Conservation (phyloP, 2,888 invertebrate species). For the Creontiades dilutus region DNA sequence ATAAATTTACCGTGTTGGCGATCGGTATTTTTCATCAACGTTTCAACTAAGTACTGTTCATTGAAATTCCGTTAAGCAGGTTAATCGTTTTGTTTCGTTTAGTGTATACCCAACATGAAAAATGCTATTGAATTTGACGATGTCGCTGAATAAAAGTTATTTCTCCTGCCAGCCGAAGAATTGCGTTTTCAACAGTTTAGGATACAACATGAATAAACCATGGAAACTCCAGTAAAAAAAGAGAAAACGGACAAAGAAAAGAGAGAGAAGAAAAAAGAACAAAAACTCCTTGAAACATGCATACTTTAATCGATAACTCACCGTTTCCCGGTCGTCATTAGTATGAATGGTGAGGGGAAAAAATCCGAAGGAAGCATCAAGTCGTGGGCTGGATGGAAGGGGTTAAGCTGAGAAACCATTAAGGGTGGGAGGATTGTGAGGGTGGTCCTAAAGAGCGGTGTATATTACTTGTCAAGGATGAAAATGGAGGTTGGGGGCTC, state of each 20-base stretch:
- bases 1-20: no score
- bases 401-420: conserved; percentile 11
- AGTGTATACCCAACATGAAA: no score
- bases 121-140: no score
- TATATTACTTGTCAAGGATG: conserved; percentile 54
- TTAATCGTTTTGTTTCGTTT: no score
- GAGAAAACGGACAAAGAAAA: neutral
- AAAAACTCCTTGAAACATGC: neutral
- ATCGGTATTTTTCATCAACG: no score
- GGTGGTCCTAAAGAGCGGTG: conserved; percentile 31
- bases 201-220: neutral
- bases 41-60: no score
- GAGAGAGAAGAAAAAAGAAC: neutral
- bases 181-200: neutral
- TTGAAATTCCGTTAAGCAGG: no score
- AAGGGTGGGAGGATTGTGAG: neutral
- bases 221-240: neutral
- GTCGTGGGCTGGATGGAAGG: neutral
- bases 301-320: neutral
- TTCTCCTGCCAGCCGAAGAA: neutral
- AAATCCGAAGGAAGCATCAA: neutral
- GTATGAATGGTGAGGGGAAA: neutral
- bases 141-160: no score
- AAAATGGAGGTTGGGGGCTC: neutral
- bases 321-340: conserved; percentile 9